phyloP scores from a whole-genome alignment of 2,113 vertebrate species.

The Gymnogyps californianus region DNA sequence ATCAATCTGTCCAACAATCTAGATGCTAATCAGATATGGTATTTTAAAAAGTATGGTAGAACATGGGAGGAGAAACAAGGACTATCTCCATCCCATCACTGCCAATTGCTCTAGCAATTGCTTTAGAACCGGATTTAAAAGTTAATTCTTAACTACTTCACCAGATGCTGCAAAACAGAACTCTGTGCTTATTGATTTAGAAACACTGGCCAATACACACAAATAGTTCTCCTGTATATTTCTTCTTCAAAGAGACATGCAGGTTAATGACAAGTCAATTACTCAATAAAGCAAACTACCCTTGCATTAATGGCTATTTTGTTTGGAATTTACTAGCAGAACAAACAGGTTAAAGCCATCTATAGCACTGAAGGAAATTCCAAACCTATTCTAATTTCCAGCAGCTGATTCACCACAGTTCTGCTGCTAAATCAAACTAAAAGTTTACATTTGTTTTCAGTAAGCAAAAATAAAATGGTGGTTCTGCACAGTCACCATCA shows the following conservation, averaged over 20 bases:
- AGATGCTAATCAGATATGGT: not conserved
- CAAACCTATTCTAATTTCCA: not conserved
- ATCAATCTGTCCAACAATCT: not conserved
- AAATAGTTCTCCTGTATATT: not conserved
- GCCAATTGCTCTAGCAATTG: not conserved
- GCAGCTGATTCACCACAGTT: not conserved
- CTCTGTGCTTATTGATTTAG: not conserved
- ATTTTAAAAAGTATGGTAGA: not conserved
- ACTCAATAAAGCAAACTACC: not conserved
- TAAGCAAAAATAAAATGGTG: not conserved
- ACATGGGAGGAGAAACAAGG: not conserved
- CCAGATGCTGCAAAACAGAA: not conserved
- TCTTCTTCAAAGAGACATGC: not conserved
- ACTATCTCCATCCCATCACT: not conserved
- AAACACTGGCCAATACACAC: not conserved
- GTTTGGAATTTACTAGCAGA: not conserved
- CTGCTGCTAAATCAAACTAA: not conserved
- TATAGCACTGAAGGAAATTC: not conserved
- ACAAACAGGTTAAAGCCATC: not conserved
- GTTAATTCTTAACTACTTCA: not conserved
- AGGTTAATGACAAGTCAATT: constrained; percentile 7
- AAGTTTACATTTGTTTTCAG: not conserved
- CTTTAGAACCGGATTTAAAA: not conserved
- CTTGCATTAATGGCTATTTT: not conserved
- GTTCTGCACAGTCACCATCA: not conserved